phyloP scores from a whole-genome alignment of 2,888 invertebrate genomes.

The Zootermopsis nevadensis region DNA sequence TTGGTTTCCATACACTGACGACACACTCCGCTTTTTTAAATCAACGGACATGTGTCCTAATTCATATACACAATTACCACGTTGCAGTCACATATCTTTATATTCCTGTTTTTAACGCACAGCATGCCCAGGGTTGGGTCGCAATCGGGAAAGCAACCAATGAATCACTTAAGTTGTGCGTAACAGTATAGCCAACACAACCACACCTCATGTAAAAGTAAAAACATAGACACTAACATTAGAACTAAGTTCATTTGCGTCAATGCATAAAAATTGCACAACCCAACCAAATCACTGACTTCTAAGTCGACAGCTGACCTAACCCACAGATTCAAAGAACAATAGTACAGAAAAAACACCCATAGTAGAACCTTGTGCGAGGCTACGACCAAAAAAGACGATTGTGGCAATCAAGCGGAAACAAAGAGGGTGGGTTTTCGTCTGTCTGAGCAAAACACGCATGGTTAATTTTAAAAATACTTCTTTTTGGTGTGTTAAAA shows the following conservation, averaged over 20 bases:
- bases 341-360: background rate
- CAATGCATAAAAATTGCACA: background rate
- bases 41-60: background rate
- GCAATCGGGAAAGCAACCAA: background rate
- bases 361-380: background rate
- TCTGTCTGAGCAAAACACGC: background rate
- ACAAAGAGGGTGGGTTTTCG: background rate
- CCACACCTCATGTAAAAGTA: background rate
- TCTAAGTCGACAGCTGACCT: background rate
- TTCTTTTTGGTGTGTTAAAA: no score
- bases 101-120: background rate
- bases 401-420: background rate
- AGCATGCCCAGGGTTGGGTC: slow-evolving; percentile 20
- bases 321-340: background rate
- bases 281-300: background rate
- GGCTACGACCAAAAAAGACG: background rate
- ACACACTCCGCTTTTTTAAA: background rate
- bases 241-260: background rate
- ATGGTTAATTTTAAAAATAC: no score
- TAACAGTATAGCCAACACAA: slow-evolving; percentile 15
- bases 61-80: background rate
- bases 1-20: background rate
- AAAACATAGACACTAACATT: background rate
- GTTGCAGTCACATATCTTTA: background rate
- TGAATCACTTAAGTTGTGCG: background rate